Evolutionary conservation across 2,888 invertebrate genomes (phyloP).

Genomic region (Nephrotoma flavescens): DNA sequence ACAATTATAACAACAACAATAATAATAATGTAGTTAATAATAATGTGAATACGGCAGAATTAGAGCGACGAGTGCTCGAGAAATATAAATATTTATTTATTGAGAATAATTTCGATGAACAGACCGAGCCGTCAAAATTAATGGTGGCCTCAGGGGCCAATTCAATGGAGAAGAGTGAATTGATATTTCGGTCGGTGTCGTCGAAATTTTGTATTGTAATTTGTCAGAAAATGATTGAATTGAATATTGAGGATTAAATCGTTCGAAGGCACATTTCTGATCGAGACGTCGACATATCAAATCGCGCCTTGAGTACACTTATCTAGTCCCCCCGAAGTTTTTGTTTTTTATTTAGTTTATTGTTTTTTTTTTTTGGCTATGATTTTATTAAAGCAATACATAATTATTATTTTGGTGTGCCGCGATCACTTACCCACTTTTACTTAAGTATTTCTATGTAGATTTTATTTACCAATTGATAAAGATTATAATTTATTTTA

Average conservation of each 20-base stretch:
- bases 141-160: neutral
- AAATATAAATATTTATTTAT: slow-evolving; percentile 10
- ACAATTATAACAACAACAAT: neutral
- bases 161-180: slow-evolving; percentile 25
- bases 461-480: neutral
- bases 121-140: neutral
- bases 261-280: neutral
- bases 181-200: slow-evolving; percentile 29
- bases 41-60: slow-evolving; percentile 8
- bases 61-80: slow-evolving; percentile 9
- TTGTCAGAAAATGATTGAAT: slow-evolving; percentile 22
- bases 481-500: neutral
- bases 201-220: slow-evolving; percentile 31
- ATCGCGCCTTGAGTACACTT: neutral
- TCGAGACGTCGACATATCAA: neutral
- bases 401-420: neutral
- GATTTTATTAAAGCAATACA: neutral
- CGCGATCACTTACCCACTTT: neutral
- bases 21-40: neutral
- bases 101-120: neutral
- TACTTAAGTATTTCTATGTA: neutral
- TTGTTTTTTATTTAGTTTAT: neutral
- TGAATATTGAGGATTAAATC: neutral
- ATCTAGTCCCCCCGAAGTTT: neutral
- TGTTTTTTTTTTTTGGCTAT: neutral